Percentiles rank a stretch among this genome's conserved stretches.
Evolutionary conservation across 2,888 invertebrate species (phyloP).

Genomic region (Trachelus troglodyta): DNA sequence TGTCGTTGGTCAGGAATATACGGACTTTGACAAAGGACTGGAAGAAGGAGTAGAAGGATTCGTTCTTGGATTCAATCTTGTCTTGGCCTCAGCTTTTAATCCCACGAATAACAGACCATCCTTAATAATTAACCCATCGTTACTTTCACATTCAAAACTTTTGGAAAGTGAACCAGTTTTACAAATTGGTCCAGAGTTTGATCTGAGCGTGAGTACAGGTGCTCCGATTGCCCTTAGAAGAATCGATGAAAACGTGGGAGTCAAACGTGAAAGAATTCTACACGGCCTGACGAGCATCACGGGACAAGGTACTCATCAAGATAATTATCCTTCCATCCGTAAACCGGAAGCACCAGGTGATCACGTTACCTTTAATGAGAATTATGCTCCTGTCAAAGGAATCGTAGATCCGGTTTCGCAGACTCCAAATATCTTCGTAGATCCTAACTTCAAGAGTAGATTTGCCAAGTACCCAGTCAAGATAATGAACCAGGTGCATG

Average conservation of each 20-base stretch:
- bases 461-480: background rate
- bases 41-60: conserved; percentile 78
- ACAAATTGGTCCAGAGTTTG: background rate
- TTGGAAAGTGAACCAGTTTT: background rate
- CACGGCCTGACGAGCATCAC: background rate
- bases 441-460: background rate
- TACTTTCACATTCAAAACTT: background rate
- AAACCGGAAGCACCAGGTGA: background rate
- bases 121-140: background rate
- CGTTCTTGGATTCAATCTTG: conserved; percentile 75
- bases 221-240: background rate
- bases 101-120: conserved; percentile 10
- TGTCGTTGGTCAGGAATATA: conserved; percentile 77
- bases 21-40: conserved; percentile 74
- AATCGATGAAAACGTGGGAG: background rate
- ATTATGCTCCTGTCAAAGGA: conserved; percentile 1
- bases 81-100: conserved; percentile 71
- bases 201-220: background rate
- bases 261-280: background rate
- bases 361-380: background rate
- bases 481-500: conserved; percentile 1
- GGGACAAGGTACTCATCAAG: background rate
- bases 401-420: background rate
- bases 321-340: background rate
- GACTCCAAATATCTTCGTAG: background rate